phyloP scores from a whole-genome alignment of 2,113 vertebrate species.

The Candoia aspera region DNA sequence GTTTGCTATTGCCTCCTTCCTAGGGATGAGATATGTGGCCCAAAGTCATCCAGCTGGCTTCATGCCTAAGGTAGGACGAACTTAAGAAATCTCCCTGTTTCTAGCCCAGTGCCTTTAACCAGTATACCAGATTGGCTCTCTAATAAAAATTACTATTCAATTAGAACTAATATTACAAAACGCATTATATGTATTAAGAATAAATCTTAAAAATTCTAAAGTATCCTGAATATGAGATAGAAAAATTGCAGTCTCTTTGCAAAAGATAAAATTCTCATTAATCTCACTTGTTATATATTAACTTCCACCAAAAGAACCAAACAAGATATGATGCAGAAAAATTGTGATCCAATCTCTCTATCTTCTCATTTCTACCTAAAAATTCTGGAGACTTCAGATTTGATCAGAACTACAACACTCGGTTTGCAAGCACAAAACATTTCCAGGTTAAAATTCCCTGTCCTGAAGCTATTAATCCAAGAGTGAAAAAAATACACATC shows the following conservation, averaged over 20 bases:
- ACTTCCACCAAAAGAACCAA: background rate
- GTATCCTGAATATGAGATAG: background rate
- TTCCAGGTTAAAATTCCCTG: background rate
- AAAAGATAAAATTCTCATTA: background rate
- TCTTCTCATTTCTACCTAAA: background rate
- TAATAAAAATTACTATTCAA: background rate
- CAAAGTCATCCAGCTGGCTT: background rate
- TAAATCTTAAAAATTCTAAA: background rate
- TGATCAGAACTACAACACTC: background rate
- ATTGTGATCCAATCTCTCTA: background rate
- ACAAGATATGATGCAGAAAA: background rate
- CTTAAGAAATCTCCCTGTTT: background rate
- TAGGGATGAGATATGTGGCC: background rate
- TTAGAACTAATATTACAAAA: background rate
- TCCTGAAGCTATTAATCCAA: background rate
- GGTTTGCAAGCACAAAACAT: background rate
- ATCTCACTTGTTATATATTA: background rate
- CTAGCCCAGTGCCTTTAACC: background rate
- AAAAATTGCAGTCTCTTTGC: background rate
- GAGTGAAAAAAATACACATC: background rate
- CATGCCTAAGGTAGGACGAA: background rate
- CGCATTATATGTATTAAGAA: no score
- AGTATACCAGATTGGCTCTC: background rate
- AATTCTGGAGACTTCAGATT: background rate
- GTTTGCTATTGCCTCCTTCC: background rate